Base-by-base conservation (phyloP, 2,888 invertebrate species). In the Sicus ferrugineus region DNA sequence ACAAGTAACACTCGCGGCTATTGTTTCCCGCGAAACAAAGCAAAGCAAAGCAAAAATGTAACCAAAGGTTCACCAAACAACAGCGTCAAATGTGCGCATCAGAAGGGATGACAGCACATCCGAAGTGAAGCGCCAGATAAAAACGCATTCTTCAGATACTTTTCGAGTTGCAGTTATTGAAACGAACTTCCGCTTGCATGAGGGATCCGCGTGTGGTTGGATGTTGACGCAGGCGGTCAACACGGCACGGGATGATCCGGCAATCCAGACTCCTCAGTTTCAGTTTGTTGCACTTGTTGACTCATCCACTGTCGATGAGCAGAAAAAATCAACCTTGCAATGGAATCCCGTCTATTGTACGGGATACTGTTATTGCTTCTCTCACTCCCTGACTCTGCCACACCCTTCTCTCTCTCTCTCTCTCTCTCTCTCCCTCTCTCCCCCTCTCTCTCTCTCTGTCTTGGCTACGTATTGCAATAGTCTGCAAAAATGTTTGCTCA, bases 401-500 rank as follows among this genome's bases (percentile, higher is more conserved):
- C 42, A n/a, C 42, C 11, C 42, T 42, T 58, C 11, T 3, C 7
- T 14, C 19, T n/a, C 4, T 58, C 30, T 16, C 4, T 31, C 1
- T 31, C 7, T 31, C 9, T 16, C 34, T 34, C 34, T 34, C 14
- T 34, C 34, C 14, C 1, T 34, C 34, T 34, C 34, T 34, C 14
- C 14, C 34, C 14, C 42, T 3, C 1, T n/a, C 16, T 9, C 42
- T 42, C n/a, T 16, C 11, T 16, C 42, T 42, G 16, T 16, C 7
- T 42, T 31, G 34, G 50, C 30, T 23, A 67, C 67, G 59, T 59
- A 59, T 48, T 67, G 67, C 67, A 67, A 68, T 62, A 62, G 68
- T 68, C 62, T 61, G 68, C 61, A 62, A 68, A 68, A 68, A 62
- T 68, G 68, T 68, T 68, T 68, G 68, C 68, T 48, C 68, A 68